These are phyloP conservation scores for Ophion costatus DNA, from an alignment of 2,888 invertebrate genomes.

Conservation along the genomic window DNA sequence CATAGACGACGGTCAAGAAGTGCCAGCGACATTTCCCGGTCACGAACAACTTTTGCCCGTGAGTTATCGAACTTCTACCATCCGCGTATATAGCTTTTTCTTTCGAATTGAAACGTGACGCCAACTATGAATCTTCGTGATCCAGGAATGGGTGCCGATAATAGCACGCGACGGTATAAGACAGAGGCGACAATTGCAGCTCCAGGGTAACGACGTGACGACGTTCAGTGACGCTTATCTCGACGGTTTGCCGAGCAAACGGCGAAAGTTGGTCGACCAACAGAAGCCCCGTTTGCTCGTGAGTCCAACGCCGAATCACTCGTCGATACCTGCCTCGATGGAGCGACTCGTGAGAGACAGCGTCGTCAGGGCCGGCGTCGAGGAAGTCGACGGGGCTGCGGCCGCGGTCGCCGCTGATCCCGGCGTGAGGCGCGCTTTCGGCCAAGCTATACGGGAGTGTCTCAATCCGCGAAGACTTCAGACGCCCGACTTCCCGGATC, in stretches of 20 bases:
- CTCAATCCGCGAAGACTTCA: constrained; percentile 77
- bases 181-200: constrained; percentile 86
- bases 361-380: constrained; percentile 78
- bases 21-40: constrained; percentile 78
- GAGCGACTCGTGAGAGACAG: constrained; percentile 81
- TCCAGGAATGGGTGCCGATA: constrained; percentile 93
- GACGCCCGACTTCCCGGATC: constrained; percentile 82
- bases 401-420: constrained; percentile 79
- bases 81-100: background rate
- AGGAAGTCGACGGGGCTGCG: constrained; percentile 80
- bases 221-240: constrained; percentile 96
- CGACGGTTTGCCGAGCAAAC: constrained; percentile 94
- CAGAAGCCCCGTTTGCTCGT: constrained; percentile 81
- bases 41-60: constrained; percentile 78
- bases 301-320: constrained; percentile 78
- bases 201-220: constrained; percentile 74
- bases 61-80: constrained; percentile 55
- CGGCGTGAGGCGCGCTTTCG: constrained; percentile 80
- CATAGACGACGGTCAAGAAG: constrained; percentile 76
- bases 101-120: background rate
- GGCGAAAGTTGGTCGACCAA: constrained; percentile 90
- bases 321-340: constrained; percentile 79
- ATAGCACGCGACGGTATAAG: constrained; percentile 91
- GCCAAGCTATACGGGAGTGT: constrained; percentile 81
- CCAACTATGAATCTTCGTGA: background rate